A percentile compares a stretch with the other conserved stretches of the same genome.
Conservation (phyloP, 2,113 vertebrate species). For the Macquaria ambigua region DNA sequence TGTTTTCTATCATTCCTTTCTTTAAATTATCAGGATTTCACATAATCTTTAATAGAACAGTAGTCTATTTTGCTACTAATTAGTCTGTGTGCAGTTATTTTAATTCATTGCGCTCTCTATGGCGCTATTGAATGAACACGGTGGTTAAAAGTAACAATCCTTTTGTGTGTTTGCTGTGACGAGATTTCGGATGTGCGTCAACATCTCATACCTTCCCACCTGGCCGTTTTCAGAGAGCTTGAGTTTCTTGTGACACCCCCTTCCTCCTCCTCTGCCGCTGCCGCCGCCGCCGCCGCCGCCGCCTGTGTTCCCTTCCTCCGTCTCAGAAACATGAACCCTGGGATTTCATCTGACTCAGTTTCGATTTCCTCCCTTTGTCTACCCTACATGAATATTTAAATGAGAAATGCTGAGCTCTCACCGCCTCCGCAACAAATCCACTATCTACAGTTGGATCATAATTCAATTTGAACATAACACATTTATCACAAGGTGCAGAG, state of each 20-base stretch:
- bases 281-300: neutral
- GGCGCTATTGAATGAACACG: neutral
- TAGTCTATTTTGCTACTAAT: neutral
- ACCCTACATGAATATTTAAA: slow-evolving; percentile 68
- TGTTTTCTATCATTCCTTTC: neutral
- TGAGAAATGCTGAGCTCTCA: slow-evolving; percentile 26
- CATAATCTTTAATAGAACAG: neutral
- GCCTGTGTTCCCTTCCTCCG: neutral
- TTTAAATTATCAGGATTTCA: neutral
- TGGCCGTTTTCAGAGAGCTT: neutral
- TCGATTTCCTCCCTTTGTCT: slow-evolving; percentile 62
- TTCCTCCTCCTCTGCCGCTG: neutral
- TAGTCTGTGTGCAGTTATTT: neutral
- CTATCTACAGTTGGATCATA: slow-evolving; percentile 42
- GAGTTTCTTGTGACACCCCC: neutral
- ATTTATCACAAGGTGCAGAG: slow-evolving; percentile 33
- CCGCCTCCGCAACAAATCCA: slow-evolving; percentile 9
- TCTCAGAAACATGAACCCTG: slow-evolving; percentile 54
- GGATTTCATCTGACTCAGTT: slow-evolving; percentile 39
- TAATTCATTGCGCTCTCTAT: too few relatives aligned
- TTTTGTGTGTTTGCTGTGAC: neutral
- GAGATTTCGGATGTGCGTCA: neutral
- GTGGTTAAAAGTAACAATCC: neutral
- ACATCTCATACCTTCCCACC: neutral
- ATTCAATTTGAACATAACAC: slow-evolving; percentile 31